A percentile compares a stretch with the other conserved stretches of the same genome.
Conservation (phyloP, 2,888 invertebrate genomes). For the Liopterus haemorrhoidalis region DNA sequence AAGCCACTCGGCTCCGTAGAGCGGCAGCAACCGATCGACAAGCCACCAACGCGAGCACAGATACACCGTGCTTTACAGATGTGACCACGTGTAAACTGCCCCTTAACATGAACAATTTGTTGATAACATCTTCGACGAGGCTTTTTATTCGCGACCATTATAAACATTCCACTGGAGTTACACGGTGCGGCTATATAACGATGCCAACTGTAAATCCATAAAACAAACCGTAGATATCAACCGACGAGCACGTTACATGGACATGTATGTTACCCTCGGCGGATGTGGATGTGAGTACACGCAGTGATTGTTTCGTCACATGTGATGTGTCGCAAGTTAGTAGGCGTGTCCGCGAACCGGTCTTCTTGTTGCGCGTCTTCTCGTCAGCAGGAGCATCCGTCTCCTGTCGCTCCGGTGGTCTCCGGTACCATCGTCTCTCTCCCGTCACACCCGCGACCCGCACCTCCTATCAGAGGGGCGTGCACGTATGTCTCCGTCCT, state of each 20-base stretch:
- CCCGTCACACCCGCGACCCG: conserved; percentile 29
- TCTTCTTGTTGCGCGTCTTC: conserved; percentile 30
- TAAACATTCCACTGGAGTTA: conserved; percentile 7
- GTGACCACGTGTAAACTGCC: conserved; percentile 32
- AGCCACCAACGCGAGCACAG: neutral
- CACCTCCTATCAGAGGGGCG: conserved; percentile 39
- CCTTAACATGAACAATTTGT: conserved; percentile 40
- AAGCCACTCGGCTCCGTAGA: conserved; percentile 1
- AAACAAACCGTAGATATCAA: too few relatives aligned
- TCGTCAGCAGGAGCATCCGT: conserved; percentile 36
- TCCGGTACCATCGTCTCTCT: too few relatives aligned
- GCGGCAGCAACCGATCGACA: neutral
- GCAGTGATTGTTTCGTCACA: too few relatives aligned
- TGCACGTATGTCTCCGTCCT: conserved; percentile 44
- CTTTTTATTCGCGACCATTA: conserved; percentile 5
- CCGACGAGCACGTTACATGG: neutral
- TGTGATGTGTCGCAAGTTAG: too few relatives aligned
- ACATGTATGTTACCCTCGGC: too few relatives aligned
- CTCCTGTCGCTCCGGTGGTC: conserved; percentile 44
- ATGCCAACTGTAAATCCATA: too few relatives aligned
- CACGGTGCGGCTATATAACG: too few relatives aligned
- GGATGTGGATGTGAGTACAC: too few relatives aligned
- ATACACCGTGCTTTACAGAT: conserved; percentile 5
- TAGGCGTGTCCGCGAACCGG: conserved; percentile 26
- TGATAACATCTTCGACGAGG: conserved; percentile 36